Conservation (phyloP, 1,140 invertebrate genomes). For the Zaprionus inermis region DNA sequence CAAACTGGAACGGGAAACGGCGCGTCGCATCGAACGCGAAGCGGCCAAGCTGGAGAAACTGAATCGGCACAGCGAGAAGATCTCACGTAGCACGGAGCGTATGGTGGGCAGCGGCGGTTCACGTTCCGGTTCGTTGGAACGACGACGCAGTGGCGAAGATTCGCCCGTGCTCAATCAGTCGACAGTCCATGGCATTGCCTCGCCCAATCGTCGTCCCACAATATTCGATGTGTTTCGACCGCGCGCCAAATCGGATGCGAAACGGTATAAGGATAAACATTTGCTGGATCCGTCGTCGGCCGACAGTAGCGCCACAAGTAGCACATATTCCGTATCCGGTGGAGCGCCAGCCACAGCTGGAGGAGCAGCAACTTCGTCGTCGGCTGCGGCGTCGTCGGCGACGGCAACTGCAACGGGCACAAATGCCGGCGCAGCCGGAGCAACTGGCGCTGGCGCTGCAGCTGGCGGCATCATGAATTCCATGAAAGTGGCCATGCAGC, state of each 20-base stretch:
- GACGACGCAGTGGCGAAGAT: constrained; percentile 86
- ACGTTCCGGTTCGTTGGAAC: constrained; percentile 84
- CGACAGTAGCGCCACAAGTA: constrained; percentile 84
- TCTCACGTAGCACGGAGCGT: constrained; percentile 83
- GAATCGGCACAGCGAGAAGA: constrained; percentile 81
- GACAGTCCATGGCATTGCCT: constrained; percentile 85
- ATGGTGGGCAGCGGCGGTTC: constrained; percentile 64
- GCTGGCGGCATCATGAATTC: constrained; percentile 89
- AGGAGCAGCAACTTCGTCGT: constrained; percentile 59
- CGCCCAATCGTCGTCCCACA: constrained; percentile 88
- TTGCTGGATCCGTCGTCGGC: constrained; percentile 69
- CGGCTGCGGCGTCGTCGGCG: constrained; percentile 65
- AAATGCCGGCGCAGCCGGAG: constrained; percentile 38
- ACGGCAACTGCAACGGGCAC: constrained; percentile 63
- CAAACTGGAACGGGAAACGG: constrained; percentile 78
- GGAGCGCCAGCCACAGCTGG: constrained; percentile 52
- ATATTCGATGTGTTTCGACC: constrained; percentile 94
- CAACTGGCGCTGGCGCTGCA: constrained; percentile 77
- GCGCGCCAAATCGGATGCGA: constrained; percentile 91
- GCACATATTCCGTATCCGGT: constrained; percentile 83
- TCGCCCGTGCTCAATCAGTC: constrained; percentile 85
- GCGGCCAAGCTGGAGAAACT: constrained; percentile 82
- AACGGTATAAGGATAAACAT: constrained; percentile 86
- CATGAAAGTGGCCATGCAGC: constrained; percentile 91
- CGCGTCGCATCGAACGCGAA: constrained; percentile 75